These are phyloP conservation scores for Gopherus evgoodei DNA, from an alignment of 2,113 vertebrate genomes.

Conservation along the genomic window DNA sequence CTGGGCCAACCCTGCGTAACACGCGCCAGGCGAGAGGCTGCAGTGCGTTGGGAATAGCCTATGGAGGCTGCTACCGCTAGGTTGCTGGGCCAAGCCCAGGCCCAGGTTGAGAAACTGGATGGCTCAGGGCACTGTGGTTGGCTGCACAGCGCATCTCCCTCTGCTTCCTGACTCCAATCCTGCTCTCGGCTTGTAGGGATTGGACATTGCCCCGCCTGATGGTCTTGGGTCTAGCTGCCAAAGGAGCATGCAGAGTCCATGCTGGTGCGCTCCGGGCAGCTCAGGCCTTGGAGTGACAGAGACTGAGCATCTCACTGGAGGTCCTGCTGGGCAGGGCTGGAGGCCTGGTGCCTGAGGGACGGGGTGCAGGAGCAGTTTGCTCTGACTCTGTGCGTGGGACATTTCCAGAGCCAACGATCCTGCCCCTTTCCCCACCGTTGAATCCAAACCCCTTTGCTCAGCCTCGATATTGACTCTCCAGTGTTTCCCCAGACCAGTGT, in stretches of 20 bases:
- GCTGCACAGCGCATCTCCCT: not conserved
- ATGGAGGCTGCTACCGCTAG: too few species aligned
- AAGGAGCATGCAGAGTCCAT: not conserved
- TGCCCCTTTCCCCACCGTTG: not conserved
- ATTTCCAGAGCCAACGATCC: not conserved
- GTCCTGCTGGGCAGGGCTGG: fast-evolving
- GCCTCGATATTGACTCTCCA: not conserved
- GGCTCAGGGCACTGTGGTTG: not conserved
- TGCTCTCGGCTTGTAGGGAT: not conserved
- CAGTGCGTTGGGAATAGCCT: not conserved
- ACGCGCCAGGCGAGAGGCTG: not conserved
- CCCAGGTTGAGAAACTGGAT: not conserved
- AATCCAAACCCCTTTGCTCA: not conserved
- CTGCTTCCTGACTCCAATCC: not conserved
- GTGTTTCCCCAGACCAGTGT: not conserved
- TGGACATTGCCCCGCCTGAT: not conserved
- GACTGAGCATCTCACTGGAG: not conserved
- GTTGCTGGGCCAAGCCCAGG: not conserved
- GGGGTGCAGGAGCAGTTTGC: fast-evolving
- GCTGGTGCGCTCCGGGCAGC: not conserved
- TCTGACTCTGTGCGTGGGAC: not conserved
- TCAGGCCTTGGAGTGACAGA: not conserved
- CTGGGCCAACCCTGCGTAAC: not conserved
- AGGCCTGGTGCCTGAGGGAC: too few species aligned
- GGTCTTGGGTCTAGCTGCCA: not conserved